Conservation (phyloP, 2,888 invertebrate species). For the Acleris laterana region DNA sequence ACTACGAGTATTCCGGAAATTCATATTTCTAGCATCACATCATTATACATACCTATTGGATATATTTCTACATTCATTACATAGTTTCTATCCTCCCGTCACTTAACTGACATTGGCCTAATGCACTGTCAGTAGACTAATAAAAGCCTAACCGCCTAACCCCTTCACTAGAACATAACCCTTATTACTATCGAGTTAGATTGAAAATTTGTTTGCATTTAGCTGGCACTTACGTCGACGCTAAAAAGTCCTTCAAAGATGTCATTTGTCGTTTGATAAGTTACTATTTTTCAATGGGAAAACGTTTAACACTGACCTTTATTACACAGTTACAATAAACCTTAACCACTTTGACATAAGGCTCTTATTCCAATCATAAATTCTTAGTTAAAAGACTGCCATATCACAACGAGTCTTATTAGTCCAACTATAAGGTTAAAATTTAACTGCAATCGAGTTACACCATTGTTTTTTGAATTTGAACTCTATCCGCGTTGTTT, state of each 20-base stretch:
- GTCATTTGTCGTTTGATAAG: slow-evolving; percentile 43
- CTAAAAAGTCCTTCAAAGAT: slow-evolving; percentile 38
- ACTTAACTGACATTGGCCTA: neutral
- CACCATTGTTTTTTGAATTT: neutral
- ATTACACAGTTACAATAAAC: slow-evolving; percentile 35
- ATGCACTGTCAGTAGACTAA: neutral
- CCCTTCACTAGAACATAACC: neutral
- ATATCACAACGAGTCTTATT: too few species aligned
- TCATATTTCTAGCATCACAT: neutral
- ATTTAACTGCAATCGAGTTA: neutral
- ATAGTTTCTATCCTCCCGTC: neutral
- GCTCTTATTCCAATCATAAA: slow-evolving; percentile 34
- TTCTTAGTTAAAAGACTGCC: neutral
- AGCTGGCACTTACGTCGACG: neutral
- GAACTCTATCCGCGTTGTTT: neutral
- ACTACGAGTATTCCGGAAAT: neutral
- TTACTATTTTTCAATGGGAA: slow-evolving; percentile 45
- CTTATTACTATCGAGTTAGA: neutral
- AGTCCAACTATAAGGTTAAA: too few species aligned
- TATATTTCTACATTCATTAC: neutral
- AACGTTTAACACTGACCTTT: slow-evolving; percentile 50
- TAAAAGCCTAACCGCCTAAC: neutral
- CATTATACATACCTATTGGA: neutral
- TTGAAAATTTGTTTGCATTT: neutral
- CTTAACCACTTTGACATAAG: neutral